phyloP scores from a whole-genome alignment of 1,140 invertebrate genomes.

The Dendrolimus punctatus region DNA sequence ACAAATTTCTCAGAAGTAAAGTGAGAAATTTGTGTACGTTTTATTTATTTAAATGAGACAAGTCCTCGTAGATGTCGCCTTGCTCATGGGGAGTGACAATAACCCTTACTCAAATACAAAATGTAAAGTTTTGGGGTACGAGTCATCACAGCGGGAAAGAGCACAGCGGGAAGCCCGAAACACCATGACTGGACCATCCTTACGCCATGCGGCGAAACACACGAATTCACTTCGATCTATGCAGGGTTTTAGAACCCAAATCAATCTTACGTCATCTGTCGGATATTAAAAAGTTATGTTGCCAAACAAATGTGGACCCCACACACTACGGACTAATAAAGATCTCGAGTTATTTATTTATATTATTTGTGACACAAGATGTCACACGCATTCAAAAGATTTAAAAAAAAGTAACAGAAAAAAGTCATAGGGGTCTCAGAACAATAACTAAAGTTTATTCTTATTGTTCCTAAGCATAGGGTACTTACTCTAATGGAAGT shows the following conservation, averaged over 20 bases:
- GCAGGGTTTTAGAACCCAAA: conserved; percentile 32
- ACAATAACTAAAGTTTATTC: no score
- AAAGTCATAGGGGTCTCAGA: no score
- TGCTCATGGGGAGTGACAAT: conserved; percentile 17
- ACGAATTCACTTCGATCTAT: conserved; percentile 55
- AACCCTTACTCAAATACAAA: conserved; percentile 35
- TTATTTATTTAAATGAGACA: conserved; percentile 35
- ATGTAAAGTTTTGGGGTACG: conserved; percentile 52
- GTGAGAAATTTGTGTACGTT: conserved; percentile 27
- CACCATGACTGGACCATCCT: conserved; percentile 42
- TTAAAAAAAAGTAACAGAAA: no score
- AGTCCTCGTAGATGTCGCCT: conserved; percentile 20
- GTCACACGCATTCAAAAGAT: no score
- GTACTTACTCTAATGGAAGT: no score
- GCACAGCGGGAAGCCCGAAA: conserved; percentile 36
- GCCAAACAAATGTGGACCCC: conserved; percentile 18
- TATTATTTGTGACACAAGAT: no score
- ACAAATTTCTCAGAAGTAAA: conserved; percentile 10
- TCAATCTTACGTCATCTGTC: conserved; percentile 45
- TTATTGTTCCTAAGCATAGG: no score
- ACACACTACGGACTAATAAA: no score
- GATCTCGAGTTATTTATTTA: no score
- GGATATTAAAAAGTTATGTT: conserved; percentile 28
- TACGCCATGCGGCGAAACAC: conserved; percentile 61
- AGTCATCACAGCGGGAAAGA: conserved; percentile 25